Conservation (phyloP, 2,113 vertebrate species). For the Heterotis niloticus region DNA sequence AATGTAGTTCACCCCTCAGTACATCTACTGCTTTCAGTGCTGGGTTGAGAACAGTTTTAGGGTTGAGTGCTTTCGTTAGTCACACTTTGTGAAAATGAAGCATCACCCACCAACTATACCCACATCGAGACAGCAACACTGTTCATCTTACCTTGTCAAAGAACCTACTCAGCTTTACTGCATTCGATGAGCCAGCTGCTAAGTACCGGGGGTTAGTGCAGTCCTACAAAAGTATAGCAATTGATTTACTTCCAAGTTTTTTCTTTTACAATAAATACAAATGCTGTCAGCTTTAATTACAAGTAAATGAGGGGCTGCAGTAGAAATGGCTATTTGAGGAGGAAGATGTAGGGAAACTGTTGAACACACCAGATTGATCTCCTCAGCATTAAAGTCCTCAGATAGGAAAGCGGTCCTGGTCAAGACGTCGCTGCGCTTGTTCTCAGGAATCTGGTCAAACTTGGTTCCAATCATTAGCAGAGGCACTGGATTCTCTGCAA, state of each 20-base stretch:
- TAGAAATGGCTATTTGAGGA: too few relatives aligned
- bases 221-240: constrained; percentile 63
- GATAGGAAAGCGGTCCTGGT: constrained; percentile 90
- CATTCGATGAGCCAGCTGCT: constrained; percentile 92
- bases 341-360: too few relatives aligned
- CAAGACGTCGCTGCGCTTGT: constrained; percentile 86
- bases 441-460: constrained; percentile 92
- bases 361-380: constrained; percentile 87
- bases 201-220: constrained; percentile 88
- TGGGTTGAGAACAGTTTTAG: not conserved
- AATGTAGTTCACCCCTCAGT: too few relatives aligned
- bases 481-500: constrained; percentile 91
- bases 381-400: constrained; percentile 95
- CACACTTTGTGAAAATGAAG: too few relatives aligned
- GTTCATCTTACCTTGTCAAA: constrained; percentile 89
- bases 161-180: constrained; percentile 93
- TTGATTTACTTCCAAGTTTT: too few relatives aligned
- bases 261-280: too few relatives aligned
- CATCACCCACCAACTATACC: not conserved
- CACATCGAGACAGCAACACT: not conserved
- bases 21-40: not conserved
- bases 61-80: too few relatives aligned
- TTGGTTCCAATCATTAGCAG: constrained; percentile 94
- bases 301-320: too few relatives aligned
- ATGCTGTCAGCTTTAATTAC: too few relatives aligned